Conservation (phyloP, 2,888 invertebrate genomes). For the Dendrolimus houi region DNA sequence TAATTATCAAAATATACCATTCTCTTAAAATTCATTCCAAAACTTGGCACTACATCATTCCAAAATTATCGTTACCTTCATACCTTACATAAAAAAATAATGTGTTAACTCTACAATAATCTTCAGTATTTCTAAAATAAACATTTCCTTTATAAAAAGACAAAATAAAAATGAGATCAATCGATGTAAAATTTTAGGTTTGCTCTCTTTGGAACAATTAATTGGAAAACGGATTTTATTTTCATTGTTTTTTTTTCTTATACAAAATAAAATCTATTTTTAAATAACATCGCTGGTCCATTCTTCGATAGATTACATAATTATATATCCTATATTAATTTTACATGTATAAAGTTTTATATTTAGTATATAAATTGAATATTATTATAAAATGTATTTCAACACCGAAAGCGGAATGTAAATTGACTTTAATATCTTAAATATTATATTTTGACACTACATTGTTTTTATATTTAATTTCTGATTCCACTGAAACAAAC, state of each 20-base stretch:
- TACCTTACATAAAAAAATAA: background rate
- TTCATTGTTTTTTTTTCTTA: conserved; percentile 13
- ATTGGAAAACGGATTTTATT: conserved; percentile 43
- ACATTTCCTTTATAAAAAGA: conserved; percentile 58
- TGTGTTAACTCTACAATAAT: conserved; percentile 19
- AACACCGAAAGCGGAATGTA: conserved; percentile 65
- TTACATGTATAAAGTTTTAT: conserved; percentile 18
- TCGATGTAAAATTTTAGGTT: conserved; percentile 71
- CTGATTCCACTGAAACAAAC: too few relatives aligned
- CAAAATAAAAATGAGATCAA: conserved; percentile 73
- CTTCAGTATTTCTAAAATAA: conserved; percentile 54
- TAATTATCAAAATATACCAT: conserved; percentile 50
- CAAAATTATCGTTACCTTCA: conserved; percentile 4
- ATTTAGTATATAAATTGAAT: background rate
- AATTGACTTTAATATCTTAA: conserved; percentile 32
- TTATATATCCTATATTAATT: conserved; percentile 14
- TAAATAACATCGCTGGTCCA: conserved; percentile 38
- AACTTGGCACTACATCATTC: conserved; percentile 55
- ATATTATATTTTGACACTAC: conserved; percentile 10
- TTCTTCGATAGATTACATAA: conserved; percentile 23
- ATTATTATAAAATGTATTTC: conserved; percentile 15
- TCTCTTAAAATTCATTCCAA: conserved; percentile 47
- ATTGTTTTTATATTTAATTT: too few relatives aligned
- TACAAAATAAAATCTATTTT: background rate
- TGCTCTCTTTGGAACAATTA: conserved; percentile 76